Conservation (phyloP, 2,113 vertebrate genomes). For the Desmodus rotundus region DNA sequence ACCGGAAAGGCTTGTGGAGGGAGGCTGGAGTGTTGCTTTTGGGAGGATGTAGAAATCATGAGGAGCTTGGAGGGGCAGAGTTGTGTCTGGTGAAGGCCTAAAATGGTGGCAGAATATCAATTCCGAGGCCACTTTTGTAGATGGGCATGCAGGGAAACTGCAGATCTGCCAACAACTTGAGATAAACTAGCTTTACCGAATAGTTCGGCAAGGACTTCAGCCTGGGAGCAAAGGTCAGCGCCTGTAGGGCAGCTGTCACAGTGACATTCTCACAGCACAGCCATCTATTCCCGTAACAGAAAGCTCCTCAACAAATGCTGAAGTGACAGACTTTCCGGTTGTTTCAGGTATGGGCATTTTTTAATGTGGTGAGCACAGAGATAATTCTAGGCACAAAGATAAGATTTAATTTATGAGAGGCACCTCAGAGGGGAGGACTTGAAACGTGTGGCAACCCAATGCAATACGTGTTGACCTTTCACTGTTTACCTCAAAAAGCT, state of each 20-base stretch:
- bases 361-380: not conserved
- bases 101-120: not conserved
- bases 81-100: not conserved
- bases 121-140: not conserved
- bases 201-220: constrained; percentile 11
- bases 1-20: not conserved
- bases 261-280: constrained; percentile 50
- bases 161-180: not conserved
- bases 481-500: not conserved
- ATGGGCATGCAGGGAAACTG: not conserved
- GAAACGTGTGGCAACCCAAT: not conserved
- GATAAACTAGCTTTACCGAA: not conserved
- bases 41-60: not conserved
- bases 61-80: not conserved
- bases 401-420: not conserved
- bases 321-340: not conserved
- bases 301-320: not conserved
- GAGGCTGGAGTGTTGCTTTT: not conserved
- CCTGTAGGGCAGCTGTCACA: not conserved
- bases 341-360: not conserved
- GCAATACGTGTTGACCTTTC: not conserved
- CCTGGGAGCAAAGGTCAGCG: constrained; percentile 32
- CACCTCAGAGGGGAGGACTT: not conserved
- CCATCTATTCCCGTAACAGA: not conserved
- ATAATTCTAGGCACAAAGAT: not conserved